Evolutionary conservation across 2,888 invertebrate species (phyloP), one percentile per base, ranked within the genome.

Genomic region (Cryptocephalus primarius): DNA sequence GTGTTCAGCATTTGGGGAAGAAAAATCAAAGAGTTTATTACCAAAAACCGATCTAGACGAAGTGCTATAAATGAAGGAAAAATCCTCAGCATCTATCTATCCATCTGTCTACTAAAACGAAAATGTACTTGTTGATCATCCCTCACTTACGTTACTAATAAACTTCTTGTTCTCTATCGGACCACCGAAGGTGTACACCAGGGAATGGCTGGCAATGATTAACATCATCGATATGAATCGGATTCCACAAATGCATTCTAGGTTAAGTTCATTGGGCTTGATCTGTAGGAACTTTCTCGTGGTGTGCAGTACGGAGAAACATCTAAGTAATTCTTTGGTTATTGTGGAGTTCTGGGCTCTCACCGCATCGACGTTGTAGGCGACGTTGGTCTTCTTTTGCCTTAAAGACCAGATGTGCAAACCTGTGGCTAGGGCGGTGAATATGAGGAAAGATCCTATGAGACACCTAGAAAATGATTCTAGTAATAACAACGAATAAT

Each of bases 201-300:
- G 69, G 1, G 80, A 77, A 61, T 85, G 85, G 0, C 83, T 83
- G 33, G 72, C 72, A 8, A 84, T 68, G 42, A 85, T 83, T 42
- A 83, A 73, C 1, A 76, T 53, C 85, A 85, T 85, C 0, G 82
- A 76, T 42, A 83, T 59, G 10, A 80, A 75, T 60, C 82, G 83
- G 36, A 85, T 68, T 6, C 70, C 70, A 48, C 57, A 63, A 32
- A 71, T 71, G 56, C 81, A 80, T 52, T 82, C 79, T 45, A 85
- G 66, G 31, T 82, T 79, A 9, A 79, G 61, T 33, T 75, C 74
- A 56, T 73, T 73, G 42, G 78, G 77, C 50, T 76, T 77, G 0
- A 76, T 74, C 0, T 74, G 72, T 31, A 79, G 66, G 14, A 82
- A 73, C 64, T 81, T 81, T 58, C 72, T 74, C 40, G 76, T 61